Evolutionary conservation across 1,140 invertebrate genomes (phyloP).

Genomic region (Nylanderia fulva): DNA sequence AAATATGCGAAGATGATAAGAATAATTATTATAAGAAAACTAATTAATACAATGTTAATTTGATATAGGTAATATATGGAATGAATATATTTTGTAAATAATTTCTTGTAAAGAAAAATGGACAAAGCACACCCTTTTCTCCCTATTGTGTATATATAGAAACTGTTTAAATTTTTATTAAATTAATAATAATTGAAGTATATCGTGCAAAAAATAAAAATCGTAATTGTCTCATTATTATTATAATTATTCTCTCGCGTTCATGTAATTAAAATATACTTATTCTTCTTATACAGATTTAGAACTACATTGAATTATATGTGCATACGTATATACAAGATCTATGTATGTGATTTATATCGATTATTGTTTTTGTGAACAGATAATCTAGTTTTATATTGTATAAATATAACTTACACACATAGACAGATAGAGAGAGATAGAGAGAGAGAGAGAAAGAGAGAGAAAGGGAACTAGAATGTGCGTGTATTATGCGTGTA

Average conservation of each 20-base stretch:
- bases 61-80: constrained; percentile 84
- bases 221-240: constrained; percentile 77
- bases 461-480: too few relatives aligned
- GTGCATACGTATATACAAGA: constrained; percentile 73
- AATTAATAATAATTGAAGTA: constrained; percentile 78
- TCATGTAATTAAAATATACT: constrained; percentile 74
- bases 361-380: constrained; percentile 79
- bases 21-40: constrained; percentile 75
- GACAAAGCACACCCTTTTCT: constrained; percentile 77
- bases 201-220: constrained; percentile 75
- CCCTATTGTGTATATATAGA: constrained; percentile 77
- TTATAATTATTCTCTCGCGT: constrained; percentile 75
- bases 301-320: constrained; percentile 61
- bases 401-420: constrained; percentile 79
- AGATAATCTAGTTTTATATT: constrained; percentile 83
- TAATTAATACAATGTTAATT: constrained; percentile 83
- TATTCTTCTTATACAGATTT: constrained; percentile 70
- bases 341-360: constrained; percentile 75
- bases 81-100: constrained; percentile 86
- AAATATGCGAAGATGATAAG: constrained; percentile 77
- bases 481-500: too few relatives aligned
- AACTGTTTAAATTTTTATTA: constrained; percentile 83
- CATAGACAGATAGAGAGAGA: neutral
- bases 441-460: too few relatives aligned
- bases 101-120: constrained; percentile 84